A percentile compares a stretch with the other conserved stretches of the same genome.
phyloP scores from a whole-genome alignment of 2,113 vertebrate genomes.

The Gavia stellata region DNA sequence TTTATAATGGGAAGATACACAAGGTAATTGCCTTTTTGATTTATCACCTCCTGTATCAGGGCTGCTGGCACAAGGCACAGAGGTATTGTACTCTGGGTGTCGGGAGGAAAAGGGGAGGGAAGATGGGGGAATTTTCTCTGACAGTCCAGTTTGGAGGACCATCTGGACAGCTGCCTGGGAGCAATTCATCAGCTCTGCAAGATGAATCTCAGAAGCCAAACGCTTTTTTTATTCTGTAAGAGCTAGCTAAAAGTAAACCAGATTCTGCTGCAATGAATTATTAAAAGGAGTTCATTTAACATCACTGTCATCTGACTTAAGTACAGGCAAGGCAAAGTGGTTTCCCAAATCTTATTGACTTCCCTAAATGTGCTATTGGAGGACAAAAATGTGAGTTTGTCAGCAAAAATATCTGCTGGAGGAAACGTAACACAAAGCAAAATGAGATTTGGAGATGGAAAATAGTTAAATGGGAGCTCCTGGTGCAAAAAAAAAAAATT shows the following conservation, averaged over 20 bases:
- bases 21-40: background rate
- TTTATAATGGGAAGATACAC: background rate
- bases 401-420: background rate
- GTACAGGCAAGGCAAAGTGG: background rate
- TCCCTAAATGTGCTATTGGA: background rate
- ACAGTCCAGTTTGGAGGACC: background rate
- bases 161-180: background rate
- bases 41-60: background rate
- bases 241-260: background rate
- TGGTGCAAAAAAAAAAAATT: background rate
- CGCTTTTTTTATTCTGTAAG: background rate
- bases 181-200: background rate
- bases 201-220: background rate
- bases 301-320: background rate
- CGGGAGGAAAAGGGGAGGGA: background rate
- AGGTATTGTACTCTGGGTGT: background rate
- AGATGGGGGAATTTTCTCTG: background rate
- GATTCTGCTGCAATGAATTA: constrained; percentile 21
- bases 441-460: background rate
- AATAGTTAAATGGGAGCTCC: background rate
- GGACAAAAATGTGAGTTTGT: constrained; percentile 14
- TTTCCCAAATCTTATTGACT: constrained; percentile 36
- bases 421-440: background rate
- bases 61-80: background rate
- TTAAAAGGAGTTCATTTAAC: constrained; percentile 24